Evolutionary conservation across 2,797 vertebrate species (phyloP), one percentile per base, ranked within the genome.

Genomic region (Spizella passerina): DNA sequence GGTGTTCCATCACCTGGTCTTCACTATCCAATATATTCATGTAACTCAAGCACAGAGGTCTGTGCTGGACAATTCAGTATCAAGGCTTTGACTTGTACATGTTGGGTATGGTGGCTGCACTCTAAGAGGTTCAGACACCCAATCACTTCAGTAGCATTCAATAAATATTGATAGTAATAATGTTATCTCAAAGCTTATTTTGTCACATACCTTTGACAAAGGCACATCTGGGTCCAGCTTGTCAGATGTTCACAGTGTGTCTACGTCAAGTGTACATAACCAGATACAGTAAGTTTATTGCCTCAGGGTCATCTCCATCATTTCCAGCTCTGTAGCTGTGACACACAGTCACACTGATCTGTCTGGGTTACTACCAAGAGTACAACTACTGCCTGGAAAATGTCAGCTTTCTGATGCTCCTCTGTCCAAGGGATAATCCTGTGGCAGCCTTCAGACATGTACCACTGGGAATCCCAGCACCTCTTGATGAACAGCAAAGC

Each of bases 151-250:
- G 14, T 0, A 69, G 47, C 64, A 76, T 29, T 87, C 52, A 69
- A 44, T 49, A 69, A 92, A 79, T 21, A 79, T 24, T 47, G 39
- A 43, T 0, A 84, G 39, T 4, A 78, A 19, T 50, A 50, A 60
- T 4, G 1, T 34, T 69, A 65, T n/a, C 50, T 66, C 87, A 82
- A 82, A 89, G 52, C 24, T 86, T 78, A 57, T 72, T 86, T 82
- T 78, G 50, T 38, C n/a, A 77, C 23, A 27, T 53, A 53, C 56
- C 52, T 89, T 77, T 60, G 46, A 73, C 69, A 92, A 93, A 82
- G 9, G 38, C 68, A 75, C 30, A 64, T n/a, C 18, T 44, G 22
- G 14, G 30, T 82, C 55, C 83, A 88, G 59, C 44, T 38, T 34
- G 13, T 82, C 56, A 82, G 59, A 41, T 57, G 30, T 30, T 34